Base-by-base conservation (phyloP, 2,797 vertebrate species). In the Macrochelys suwanniensis region DNA sequence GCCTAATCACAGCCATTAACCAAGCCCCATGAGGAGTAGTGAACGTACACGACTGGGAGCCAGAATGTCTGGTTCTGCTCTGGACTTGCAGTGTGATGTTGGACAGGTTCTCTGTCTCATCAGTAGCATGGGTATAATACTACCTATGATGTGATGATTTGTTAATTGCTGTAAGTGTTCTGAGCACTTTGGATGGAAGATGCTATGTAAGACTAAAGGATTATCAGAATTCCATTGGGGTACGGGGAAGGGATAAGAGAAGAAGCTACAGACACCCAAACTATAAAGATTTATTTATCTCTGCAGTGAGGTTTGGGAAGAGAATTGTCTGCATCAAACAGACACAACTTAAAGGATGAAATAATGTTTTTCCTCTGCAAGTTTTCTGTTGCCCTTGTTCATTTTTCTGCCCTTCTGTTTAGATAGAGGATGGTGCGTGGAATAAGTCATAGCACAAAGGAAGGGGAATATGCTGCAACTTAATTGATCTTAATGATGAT, bases 401-500 rank as follows among this genome's bases (percentile, higher is more conserved):
- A 71, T 71, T 37, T 68, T 37, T 71, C n/a, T 71, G 19, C 16
- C 65, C n/a, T 71, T 37, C 65, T 71, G 17, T 21, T 71, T 37
- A n/a, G 65, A 17, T n/a, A 37, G 17, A 21, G n/a, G 65, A 23
- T 23, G 65, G 65, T 10, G 5, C 9, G 5, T 6, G 23, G 9
- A n/a, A 71, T 37, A 71, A 37, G n/a, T 5, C n/a, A 21, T 71
- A n/a, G 65, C 65, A 21, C n/a, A 71, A 37, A 42, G 17, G n/a
- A 71, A n/a, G 65, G 65, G 65, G n/a, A 71, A 42, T 37, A 37
- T 71, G 65, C 19, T 1, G 5, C 95, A 93, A 91, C 78, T 59
- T 97, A 95, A 97, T 96, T 94, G 97, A 84, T 95, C 92, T 90
- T 97, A 97, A 97, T 93, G 95, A 96, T 93, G 81, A 89, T 93